These are phyloP conservation scores for Heliconius nattereri DNA, from an alignment of 1,140 invertebrate genomes.

Conservation along the genomic window DNA sequence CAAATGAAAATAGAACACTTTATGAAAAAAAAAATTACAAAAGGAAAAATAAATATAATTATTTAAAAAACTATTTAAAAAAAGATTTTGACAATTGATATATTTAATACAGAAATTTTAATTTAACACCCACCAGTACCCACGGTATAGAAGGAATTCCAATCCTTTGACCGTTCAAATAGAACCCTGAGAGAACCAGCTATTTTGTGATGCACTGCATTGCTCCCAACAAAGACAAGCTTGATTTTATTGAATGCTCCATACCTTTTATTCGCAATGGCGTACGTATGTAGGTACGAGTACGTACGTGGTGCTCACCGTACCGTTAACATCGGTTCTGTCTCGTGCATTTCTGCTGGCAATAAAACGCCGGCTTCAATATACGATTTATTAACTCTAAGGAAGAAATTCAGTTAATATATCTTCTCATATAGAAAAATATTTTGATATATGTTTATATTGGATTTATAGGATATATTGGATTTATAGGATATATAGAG, in stretches of 20 bases:
- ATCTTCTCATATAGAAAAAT: neutral
- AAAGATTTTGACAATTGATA: too few relatives aligned
- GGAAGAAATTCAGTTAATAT: neutral
- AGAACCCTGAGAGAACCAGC: neutral
- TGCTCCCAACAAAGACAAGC: conserved; percentile 13
- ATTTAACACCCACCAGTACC: too few relatives aligned
- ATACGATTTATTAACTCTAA: neutral
- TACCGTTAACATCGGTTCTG: conserved; percentile 21
- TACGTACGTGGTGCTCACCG: conserved; percentile 11
- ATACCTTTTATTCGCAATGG: conserved; percentile 23
- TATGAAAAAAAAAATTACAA: too few relatives aligned
- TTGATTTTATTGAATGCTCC: conserved; percentile 25
- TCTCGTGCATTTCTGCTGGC: conserved; percentile 12
- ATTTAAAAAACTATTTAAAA: too few relatives aligned
- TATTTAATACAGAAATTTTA: too few relatives aligned
- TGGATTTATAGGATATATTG: too few relatives aligned
- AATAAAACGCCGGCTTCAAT: neutral
- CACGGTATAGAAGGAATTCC: too few relatives aligned
- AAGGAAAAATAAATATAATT: too few relatives aligned
- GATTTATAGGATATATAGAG: too few relatives aligned
- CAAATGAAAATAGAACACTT: too few relatives aligned
- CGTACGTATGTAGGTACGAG: neutral
- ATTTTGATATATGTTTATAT: too few relatives aligned
- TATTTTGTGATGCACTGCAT: conserved; percentile 22
- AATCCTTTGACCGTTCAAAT: neutral